These are phyloP conservation scores for Natrix natrix DNA, from an alignment of 2,797 vertebrate genomes.

Conservation along the genomic window DNA sequence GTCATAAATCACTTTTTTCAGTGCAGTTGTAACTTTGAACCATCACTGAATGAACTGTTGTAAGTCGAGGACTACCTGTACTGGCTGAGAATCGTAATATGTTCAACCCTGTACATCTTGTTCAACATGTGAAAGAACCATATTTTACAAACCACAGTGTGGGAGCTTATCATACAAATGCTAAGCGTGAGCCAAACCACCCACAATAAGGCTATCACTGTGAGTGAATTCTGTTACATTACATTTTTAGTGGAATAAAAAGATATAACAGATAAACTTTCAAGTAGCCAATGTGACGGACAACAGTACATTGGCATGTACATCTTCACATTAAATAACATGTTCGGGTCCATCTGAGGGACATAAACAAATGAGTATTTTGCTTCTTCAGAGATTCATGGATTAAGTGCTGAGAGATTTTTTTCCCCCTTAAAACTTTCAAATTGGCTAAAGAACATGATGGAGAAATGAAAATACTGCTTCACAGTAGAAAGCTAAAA, in stretches of 20 bases:
- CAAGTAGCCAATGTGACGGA: no score
- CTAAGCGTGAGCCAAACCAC: background rate
- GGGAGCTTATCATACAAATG: background rate
- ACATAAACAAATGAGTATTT: background rate
- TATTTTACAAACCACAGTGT: background rate
- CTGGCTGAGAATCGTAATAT: background rate
- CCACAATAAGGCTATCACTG: background rate
- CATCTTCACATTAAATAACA: background rate
- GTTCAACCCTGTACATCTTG: background rate
- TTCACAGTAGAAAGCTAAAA: constrained; percentile 35
- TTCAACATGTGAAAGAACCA: background rate
- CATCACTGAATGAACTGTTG: no score
- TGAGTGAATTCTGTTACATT: background rate
- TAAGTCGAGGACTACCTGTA: no score
- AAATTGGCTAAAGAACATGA: background rate
- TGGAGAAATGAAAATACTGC: constrained; percentile 41
- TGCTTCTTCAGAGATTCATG: background rate
- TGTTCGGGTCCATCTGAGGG: constrained; percentile 3
- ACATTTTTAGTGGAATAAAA: background rate
- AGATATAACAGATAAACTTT: background rate
- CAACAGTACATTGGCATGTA: background rate
- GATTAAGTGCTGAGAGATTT: background rate
- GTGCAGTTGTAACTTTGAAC: no score
- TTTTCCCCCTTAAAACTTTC: background rate
- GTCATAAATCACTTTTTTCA: no score